Evolutionary conservation across 2,888 invertebrate genomes (phyloP).

Genomic region (Tolmerus cingulatus): DNA sequence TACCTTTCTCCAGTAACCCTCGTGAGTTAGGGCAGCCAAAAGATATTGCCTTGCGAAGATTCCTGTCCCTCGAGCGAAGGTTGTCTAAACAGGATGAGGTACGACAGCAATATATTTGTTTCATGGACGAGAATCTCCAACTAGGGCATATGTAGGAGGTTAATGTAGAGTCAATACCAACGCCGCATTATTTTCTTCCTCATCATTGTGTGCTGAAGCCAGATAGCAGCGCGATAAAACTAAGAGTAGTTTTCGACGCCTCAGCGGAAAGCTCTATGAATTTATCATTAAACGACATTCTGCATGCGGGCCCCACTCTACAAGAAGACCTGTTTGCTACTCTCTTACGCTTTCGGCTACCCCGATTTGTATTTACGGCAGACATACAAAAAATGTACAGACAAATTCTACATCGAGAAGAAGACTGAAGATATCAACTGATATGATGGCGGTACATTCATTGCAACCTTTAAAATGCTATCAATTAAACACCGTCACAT

Average conservation of each 20-base stretch:
- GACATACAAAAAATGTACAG: constrained; percentile 52
- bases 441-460: not conserved
- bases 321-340: constrained; percentile 48
- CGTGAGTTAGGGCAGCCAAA: constrained; percentile 11
- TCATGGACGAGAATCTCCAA: constrained; percentile 50
- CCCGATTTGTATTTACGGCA: constrained; percentile 46
- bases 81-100: constrained; percentile 44
- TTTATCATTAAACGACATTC: constrained; percentile 49
- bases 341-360: not conserved
- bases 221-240: not conserved
- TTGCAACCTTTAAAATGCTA: not conserved
- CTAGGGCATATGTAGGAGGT: constrained; percentile 43
- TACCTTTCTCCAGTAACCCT: constrained; percentile 47
- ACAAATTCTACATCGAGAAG: constrained; percentile 45
- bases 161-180: not conserved
- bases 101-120: constrained; percentile 47
- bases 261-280: constrained; percentile 37
- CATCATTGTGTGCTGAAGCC: not conserved
- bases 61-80: constrained; percentile 49
- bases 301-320: constrained; percentile 49
- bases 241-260: not conserved
- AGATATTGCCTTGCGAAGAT: constrained; percentile 44
- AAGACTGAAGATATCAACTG: not conserved
- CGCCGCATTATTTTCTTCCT: not conserved
- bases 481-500: not conserved